Percentiles rank a stretch among this genome's conserved stretches.
phyloP scores from a whole-genome alignment of 1,140 invertebrate species.

The Penaeus vannamei region DNA sequence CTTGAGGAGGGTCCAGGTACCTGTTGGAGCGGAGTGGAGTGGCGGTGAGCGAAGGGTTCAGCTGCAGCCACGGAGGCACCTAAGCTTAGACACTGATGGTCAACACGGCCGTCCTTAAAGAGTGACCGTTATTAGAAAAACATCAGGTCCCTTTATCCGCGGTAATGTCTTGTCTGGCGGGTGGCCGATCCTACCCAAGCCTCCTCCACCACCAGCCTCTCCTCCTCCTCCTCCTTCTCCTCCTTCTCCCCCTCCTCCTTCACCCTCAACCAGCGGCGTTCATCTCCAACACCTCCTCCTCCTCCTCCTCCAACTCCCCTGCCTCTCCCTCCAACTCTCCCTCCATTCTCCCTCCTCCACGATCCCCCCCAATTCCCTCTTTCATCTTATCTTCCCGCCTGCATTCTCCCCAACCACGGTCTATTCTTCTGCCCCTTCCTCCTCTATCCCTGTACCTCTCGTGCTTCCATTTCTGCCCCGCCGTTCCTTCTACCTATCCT shows the following conservation, averaged over 20 bases:
- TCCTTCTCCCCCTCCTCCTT: neutral
- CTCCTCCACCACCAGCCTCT: conserved; percentile 11
- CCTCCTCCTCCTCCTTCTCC: neutral
- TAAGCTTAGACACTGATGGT: conserved; percentile 43
- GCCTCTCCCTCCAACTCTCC: too few relatives aligned
- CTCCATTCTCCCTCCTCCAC: too few relatives aligned
- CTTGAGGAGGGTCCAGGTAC: neutral
- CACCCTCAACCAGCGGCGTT: neutral
- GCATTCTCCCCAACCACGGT: too few relatives aligned
- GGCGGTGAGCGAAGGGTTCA: conserved; percentile 17
- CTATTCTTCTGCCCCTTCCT: too few relatives aligned
- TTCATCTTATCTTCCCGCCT: too few relatives aligned
- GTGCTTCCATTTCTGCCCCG: too few relatives aligned
- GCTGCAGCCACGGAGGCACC: conserved; percentile 7
- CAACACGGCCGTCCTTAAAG: conserved; percentile 17
- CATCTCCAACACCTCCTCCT: neutral
- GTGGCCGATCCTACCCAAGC: neutral
- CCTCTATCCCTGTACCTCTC: too few relatives aligned
- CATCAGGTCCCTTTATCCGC: conserved; percentile 53
- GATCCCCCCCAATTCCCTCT: too few relatives aligned
- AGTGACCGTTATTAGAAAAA: conserved; percentile 60
- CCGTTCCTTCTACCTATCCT: too few relatives aligned
- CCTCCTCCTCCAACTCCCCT: too few relatives aligned
- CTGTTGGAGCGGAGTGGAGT: neutral
- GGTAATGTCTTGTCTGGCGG: conserved; percentile 54